A percentile compares a stretch with the other conserved stretches of the same genome.
Conservation (phyloP, 2,113 vertebrate genomes). For the Prunella fulvescens region DNA sequence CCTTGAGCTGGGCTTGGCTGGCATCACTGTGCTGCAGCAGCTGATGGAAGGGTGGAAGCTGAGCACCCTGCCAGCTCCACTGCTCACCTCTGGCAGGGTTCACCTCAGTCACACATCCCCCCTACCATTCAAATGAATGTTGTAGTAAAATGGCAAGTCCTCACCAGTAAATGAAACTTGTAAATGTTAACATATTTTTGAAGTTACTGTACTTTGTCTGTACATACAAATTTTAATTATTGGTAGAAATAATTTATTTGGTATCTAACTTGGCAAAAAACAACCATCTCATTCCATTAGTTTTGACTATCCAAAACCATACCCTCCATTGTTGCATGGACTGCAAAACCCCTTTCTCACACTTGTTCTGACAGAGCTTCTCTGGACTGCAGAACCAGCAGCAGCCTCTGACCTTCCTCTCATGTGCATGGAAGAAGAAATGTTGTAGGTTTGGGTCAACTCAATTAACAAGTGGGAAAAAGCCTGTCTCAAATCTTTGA, state of each 20-base stretch:
- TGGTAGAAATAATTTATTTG: background rate
- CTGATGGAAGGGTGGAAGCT: background rate
- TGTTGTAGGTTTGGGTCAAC: background rate
- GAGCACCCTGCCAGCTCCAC: background rate
- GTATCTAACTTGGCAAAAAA: background rate
- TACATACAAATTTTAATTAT: background rate
- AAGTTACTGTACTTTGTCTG: background rate
- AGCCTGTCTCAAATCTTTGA: background rate
- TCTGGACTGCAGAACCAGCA: background rate
- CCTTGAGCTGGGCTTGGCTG: background rate
- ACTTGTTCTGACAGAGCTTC: background rate
- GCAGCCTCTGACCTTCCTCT: background rate
- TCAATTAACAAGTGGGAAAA: background rate
- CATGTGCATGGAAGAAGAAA: background rate
- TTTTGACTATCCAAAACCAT: background rate
- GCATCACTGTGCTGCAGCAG: background rate
- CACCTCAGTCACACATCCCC: background rate
- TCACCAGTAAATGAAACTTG: background rate
- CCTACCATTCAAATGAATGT: background rate
- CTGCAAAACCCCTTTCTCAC: background rate
- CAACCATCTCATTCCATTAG: background rate
- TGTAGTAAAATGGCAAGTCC: background rate
- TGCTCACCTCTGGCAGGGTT: background rate
- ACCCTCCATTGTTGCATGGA: fast-evolving
- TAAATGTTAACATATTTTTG: background rate